Conservation (phyloP, 2,888 invertebrate genomes). For the Aphidoletes aphidimyza region DNA sequence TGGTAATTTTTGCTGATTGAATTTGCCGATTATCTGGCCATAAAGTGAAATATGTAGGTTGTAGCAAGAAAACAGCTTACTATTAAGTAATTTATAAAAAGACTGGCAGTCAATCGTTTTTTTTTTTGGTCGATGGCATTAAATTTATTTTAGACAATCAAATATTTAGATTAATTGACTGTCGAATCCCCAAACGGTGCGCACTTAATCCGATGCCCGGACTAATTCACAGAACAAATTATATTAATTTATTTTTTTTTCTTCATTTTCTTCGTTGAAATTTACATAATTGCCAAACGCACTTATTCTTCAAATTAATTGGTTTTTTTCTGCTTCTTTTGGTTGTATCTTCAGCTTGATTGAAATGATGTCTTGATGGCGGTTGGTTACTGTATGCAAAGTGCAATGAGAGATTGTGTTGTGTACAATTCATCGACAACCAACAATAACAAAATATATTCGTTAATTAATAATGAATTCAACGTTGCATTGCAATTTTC, state of each 20-base stretch:
- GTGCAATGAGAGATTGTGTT: neutral
- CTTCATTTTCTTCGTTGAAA: neutral
- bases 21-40: neutral
- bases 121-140: neutral
- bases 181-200: neutral
- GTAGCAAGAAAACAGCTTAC: no score
- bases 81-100: neutral
- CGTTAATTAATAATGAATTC: slow-evolving; percentile 49
- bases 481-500: slow-evolving; percentile 12
- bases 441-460: slow-evolving; percentile 19
- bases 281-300: slow-evolving; percentile 23
- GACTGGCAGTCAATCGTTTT: neutral
- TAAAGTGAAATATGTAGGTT: neutral
- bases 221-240: neutral
- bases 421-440: neutral
- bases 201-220: neutral
- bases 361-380: neutral
- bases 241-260: neutral
- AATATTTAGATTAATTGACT: neutral
- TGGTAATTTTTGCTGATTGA: neutral
- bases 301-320: neutral
- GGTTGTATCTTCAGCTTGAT: no score
- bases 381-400: neutral
- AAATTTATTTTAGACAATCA: neutral
- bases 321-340: no score